Evolutionary conservation across 1,140 invertebrate species (phyloP).

Genomic region (Lepidotrigona ventralis): DNA sequence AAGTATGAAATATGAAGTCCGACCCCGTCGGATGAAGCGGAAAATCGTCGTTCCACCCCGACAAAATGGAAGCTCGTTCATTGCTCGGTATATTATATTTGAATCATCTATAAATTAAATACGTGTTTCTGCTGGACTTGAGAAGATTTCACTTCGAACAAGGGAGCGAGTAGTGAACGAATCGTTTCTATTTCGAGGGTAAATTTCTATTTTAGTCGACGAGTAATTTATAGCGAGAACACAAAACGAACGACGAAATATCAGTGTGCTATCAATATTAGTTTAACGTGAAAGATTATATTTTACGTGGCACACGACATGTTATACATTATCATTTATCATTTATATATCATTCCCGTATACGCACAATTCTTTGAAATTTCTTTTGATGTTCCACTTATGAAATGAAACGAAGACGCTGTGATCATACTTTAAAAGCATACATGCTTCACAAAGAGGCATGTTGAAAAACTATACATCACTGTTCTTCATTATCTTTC

Average conservation of each 20-base stretch:
- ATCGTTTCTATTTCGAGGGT: too few species aligned
- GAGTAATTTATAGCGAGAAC: too few species aligned
- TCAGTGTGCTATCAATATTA: too few species aligned
- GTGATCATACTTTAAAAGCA: too few species aligned
- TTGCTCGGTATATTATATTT: not conserved
- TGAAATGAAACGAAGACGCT: too few species aligned
- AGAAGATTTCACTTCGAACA: not conserved
- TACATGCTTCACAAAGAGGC: not conserved
- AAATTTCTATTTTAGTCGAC: too few species aligned
- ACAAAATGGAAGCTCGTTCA: not conserved
- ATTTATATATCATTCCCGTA: not conserved
- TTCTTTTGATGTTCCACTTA: not conserved
- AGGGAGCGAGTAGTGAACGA: too few species aligned
- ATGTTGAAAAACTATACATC: not conserved
- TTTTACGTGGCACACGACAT: too few species aligned
- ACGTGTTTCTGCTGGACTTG: not conserved
- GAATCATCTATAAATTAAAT: not conserved
- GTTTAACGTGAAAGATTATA: too few species aligned
- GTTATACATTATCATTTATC: not conserved
- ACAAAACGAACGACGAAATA: too few species aligned
- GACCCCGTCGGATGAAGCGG: not conserved
- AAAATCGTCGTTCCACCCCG: not conserved
- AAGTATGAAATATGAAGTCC: slow-evolving; percentile 11
- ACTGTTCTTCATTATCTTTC: not conserved
- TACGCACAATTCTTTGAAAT: not conserved